These are phyloP conservation scores for Meliscaeva auricollis DNA, from an alignment of 2,888 invertebrate genomes.

Conservation along the genomic window DNA sequence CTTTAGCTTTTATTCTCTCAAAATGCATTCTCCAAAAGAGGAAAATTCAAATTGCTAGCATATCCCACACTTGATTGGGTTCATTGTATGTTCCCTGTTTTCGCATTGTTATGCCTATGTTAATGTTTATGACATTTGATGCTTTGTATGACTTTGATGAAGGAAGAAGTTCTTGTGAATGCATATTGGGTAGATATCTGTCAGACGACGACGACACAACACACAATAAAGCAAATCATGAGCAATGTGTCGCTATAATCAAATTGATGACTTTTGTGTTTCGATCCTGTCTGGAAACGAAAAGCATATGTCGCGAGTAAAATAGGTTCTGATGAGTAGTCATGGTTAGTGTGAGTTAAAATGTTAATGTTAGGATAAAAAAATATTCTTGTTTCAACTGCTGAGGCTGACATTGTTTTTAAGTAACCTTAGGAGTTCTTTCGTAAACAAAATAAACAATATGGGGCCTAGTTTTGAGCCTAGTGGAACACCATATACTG, in stretches of 20 bases:
- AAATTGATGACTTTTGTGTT: slow-evolving; percentile 10
- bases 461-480: no score
- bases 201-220: not conserved
- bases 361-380: no score
- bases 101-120: not conserved
- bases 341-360: no score
- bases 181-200: not conserved
- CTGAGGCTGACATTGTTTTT: no score
- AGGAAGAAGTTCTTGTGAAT: not conserved
- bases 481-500: no score
- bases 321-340: not conserved
- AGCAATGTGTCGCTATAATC: slow-evolving; percentile 19
- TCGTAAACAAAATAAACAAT: no score
- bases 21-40: slow-evolving; percentile 6
- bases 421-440: no score
- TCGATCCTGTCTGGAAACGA: not conserved
- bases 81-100: slow-evolving; percentile 9
- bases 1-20: not conserved
- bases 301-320: not conserved
- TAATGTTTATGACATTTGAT: slow-evolving; percentile 7
- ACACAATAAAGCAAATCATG: slow-evolving; percentile 14
- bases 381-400: no score
- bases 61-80: slow-evolving; percentile 29
- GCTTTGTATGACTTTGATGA: not conserved
- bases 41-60: slow-evolving; percentile 29